These are phyloP conservation scores for Sebastes alutus DNA, from an alignment of 2,797 vertebrate genomes.

Conservation along the genomic window DNA sequence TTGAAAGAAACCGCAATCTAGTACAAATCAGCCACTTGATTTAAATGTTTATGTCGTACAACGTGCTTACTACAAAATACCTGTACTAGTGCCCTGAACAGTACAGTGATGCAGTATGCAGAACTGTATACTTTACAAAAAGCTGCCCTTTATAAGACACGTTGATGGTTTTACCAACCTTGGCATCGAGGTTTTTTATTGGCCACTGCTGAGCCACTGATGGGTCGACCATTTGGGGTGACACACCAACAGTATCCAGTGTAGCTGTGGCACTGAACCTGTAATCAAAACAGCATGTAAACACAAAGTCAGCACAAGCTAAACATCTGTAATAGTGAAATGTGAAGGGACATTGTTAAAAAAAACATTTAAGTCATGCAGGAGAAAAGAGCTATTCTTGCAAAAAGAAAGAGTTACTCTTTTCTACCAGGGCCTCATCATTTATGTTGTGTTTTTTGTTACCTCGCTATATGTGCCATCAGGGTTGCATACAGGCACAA, in stretches of 20 bases:
- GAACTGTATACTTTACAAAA: neutral
- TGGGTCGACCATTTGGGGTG: slow-evolving; percentile 92
- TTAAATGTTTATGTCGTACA: slow-evolving; percentile 8
- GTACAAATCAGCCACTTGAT: neutral
- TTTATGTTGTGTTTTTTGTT: slow-evolving; percentile 32
- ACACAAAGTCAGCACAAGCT: neutral
- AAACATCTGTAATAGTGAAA: slow-evolving; percentile 1
- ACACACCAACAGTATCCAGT: slow-evolving; percentile 99
- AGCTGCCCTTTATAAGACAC: neutral
- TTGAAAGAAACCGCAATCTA: slow-evolving; percentile 12
- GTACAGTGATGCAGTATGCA: neutral
- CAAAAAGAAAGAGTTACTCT: neutral
- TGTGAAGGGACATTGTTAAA: neutral
- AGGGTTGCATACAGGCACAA: slow-evolving; percentile 95
- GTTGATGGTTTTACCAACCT: slow-evolving; percentile 77
- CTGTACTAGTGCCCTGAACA: neutral
- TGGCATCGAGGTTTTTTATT: slow-evolving; percentile 97
- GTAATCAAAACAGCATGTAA: slow-evolving; percentile 35
- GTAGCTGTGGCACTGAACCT: slow-evolving; percentile 99
- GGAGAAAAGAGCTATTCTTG: neutral
- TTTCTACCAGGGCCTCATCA: neutral
- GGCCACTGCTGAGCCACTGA: slow-evolving; percentile 96
- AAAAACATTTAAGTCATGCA: neutral
- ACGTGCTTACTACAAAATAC: slow-evolving; percentile 8
- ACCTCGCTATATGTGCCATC: slow-evolving; percentile 98